phyloP scores from a whole-genome alignment of 2,113 vertebrate species.

The Ranitomeya variabilis region DNA sequence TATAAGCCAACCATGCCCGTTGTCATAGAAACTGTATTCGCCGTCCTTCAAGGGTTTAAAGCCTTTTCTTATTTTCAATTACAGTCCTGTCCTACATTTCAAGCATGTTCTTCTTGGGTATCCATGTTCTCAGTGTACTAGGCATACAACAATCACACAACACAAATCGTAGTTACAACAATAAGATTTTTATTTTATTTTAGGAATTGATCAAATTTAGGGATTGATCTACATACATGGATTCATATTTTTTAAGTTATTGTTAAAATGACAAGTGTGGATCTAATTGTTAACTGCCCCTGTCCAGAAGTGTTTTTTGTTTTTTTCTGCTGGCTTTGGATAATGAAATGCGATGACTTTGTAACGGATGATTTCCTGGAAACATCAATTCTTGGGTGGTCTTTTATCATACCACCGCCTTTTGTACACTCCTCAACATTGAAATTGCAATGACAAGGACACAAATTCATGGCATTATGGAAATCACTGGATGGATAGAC shows the following conservation, averaged over 20 bases:
- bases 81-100: slow-evolving; percentile 65
- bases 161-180: neutral
- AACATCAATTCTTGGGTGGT: too few species aligned
- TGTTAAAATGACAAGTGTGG: neutral
- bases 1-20: slow-evolving; percentile 59
- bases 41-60: slow-evolving; percentile 66
- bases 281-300: neutral
- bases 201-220: too few species aligned
- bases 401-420: too few species aligned
- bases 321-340: too few species aligned
- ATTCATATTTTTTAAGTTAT: neutral
- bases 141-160: neutral
- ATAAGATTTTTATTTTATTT: neutral
- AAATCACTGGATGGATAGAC: too few species aligned
- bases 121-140: slow-evolving; percentile 29
- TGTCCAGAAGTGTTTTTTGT: neutral
- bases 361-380: too few species aligned
- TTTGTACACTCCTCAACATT: too few species aligned
- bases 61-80: slow-evolving; percentile 67
- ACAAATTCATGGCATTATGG: too few species aligned
- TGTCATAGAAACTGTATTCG: slow-evolving; percentile 70
- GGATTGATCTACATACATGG: too few species aligned
- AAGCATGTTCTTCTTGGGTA: slow-evolving; percentile 55
- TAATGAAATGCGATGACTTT: too few species aligned
- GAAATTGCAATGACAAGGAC: too few species aligned